Conservation (phyloP, 2,113 vertebrate species). For the Hyla sarda region DNA sequence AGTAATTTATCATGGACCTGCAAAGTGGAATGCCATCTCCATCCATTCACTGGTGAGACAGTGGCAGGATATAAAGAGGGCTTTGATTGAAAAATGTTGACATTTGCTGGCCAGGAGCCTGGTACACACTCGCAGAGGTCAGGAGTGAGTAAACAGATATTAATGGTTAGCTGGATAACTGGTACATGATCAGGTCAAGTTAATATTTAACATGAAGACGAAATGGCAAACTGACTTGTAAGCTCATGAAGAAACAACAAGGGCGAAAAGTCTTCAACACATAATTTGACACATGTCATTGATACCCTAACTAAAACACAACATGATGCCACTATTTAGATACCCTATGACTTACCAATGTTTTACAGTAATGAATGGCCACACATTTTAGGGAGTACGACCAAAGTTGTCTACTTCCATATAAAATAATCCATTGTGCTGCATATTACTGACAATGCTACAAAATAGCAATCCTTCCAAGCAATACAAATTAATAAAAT, state of each 20-base stretch:
- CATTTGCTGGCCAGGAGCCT: conserved; percentile 84
- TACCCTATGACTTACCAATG: not conserved
- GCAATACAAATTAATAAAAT: no score
- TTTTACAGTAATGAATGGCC: not conserved
- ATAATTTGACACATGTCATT: conserved; percentile 72
- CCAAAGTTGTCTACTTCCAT: no score
- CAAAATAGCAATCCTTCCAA: no score
- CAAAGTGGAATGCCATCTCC: conserved; percentile 30
- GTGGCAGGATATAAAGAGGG: conserved; percentile 60
- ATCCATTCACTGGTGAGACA: conserved; percentile 54
- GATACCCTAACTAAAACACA: not conserved
- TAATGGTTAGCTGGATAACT: conserved; percentile 98
- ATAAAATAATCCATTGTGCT: no score
- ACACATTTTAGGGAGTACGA: no score
- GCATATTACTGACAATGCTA: no score
- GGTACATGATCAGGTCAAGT: conserved; percentile 91
- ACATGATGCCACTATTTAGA: not conserved
- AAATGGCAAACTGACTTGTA: conserved; percentile 66
- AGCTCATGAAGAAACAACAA: conserved; percentile 74
- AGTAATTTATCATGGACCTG: conserved; percentile 23
- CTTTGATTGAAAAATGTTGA: conserved; percentile 73
- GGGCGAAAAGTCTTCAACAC: conserved; percentile 74
- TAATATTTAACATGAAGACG: conserved; percentile 95
- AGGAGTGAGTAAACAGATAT: conserved; percentile 97
- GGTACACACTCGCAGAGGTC: conserved; percentile 89